A percentile compares a stretch with the other conserved stretches of the same genome.
These are phyloP conservation scores for Psittacula echo DNA, from an alignment of 2,797 vertebrate genomes.

Conservation along the genomic window DNA sequence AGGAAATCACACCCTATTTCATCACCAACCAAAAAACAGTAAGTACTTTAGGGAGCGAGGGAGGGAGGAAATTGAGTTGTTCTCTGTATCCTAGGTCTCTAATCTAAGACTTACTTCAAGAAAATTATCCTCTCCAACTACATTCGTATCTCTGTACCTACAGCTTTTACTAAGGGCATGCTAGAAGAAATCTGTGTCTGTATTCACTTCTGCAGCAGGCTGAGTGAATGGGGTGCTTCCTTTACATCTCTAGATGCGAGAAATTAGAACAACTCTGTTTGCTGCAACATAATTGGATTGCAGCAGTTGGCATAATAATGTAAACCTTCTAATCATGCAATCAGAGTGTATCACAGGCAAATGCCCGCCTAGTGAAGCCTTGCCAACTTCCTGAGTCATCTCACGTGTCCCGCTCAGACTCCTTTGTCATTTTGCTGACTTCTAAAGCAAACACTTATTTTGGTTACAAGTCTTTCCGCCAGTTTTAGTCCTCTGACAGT, in stretches of 20 bases:
- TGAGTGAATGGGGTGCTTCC: neutral
- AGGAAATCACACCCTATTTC: neutral
- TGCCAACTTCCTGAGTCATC: neutral
- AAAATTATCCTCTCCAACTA: neutral
- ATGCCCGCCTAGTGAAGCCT: neutral
- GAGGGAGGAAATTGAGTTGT: neutral
- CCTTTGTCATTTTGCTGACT: neutral
- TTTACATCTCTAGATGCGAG: neutral
- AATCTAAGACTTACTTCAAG: neutral
- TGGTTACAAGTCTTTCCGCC: neutral
- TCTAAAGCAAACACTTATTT: neutral
- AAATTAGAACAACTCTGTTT: neutral
- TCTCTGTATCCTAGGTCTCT: neutral
- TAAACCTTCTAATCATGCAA: neutral
- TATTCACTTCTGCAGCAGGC: neutral
- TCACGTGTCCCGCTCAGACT: neutral
- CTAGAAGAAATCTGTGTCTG: neutral
- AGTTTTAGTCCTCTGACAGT: neutral
- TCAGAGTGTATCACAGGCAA: neutral
- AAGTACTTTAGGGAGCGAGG: fast-evolving
- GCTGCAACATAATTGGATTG: neutral
- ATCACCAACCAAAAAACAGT: neutral
- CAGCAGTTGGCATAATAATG: neutral
- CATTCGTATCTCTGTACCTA: neutral
- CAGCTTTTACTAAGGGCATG: neutral